Evolutionary conservation across 35 echinoderm and acorn worm species (phyloP).

Genomic region (Apostichopus japonicus): DNA sequence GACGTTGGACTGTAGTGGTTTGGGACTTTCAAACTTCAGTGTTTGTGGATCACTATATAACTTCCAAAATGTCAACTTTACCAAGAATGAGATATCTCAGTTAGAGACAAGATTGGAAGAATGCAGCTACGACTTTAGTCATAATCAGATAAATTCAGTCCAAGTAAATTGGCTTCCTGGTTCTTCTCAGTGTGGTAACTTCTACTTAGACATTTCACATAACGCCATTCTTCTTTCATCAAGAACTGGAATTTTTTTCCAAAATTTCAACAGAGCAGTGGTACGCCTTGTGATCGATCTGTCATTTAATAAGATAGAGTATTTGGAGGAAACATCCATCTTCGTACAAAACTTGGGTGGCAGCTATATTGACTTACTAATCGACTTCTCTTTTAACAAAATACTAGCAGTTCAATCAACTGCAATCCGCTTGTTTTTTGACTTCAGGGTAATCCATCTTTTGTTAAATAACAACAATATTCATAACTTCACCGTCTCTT

Average conservation of each 20-base stretch:
- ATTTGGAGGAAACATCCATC: background rate
- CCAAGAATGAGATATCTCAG: background rate
- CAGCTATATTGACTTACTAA: background rate
- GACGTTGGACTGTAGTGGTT: constrained; percentile 2
- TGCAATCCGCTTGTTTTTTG: background rate
- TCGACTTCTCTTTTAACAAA: background rate
- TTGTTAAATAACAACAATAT: background rate
- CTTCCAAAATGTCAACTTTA: background rate
- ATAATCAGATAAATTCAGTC: background rate
- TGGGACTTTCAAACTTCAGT: background rate
- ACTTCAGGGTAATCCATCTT: background rate
- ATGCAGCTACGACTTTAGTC: background rate
- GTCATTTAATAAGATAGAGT: background rate
- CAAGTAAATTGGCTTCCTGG: no score
- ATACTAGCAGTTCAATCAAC: background rate
- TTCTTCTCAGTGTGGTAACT: no score
- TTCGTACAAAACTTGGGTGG: rapidly evolving
- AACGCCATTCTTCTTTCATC: no score
- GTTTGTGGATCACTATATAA: background rate
- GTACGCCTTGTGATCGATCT: background rate
- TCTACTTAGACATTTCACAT: no score
- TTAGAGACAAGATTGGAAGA: background rate
- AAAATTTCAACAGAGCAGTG: no score
- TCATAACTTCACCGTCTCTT: background rate
- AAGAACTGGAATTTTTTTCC: no score